phyloP scores from a whole-genome alignment of 2,888 invertebrate species.

The Enchytraeus crypticus region DNA sequence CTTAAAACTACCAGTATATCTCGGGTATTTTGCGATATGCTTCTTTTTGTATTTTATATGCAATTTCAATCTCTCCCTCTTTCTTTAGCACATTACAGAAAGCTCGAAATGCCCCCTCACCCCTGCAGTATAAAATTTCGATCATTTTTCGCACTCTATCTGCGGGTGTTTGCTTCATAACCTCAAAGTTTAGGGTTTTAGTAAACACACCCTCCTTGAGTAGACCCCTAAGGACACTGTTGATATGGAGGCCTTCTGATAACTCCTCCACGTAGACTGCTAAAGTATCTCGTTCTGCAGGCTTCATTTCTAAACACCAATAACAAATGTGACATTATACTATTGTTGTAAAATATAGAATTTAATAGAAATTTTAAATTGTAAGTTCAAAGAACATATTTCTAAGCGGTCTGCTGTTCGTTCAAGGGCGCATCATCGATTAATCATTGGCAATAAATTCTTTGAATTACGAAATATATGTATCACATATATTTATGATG shows the following conservation, averaged over 20 bases:
- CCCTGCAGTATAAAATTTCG: conserved; percentile 21
- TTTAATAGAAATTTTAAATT: too few relatives aligned
- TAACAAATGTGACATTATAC: too few relatives aligned
- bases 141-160: conserved; percentile 21
- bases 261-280: conserved; percentile 16
- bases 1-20: conserved; percentile 22
- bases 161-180: conserved; percentile 22
- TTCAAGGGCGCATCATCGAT: too few relatives aligned
- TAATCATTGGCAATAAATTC: too few relatives aligned
- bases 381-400: too few relatives aligned
- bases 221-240: conserved; percentile 24
- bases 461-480: too few relatives aligned
- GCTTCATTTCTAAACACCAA: conserved; percentile 17
- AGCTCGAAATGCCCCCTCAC: conserved; percentile 21
- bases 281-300: conserved; percentile 18
- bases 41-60: conserved; percentile 21
- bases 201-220: conserved; percentile 21
- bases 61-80: conserved; percentile 17
- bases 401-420: too few relatives aligned
- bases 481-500: too few relatives aligned
- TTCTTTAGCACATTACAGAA: conserved; percentile 25
- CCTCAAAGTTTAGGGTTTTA: conserved; percentile 27
- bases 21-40: conserved; percentile 23
- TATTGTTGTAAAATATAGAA: too few relatives aligned
- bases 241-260: conserved; percentile 17